phyloP scores from a whole-genome alignment of 2,113 vertebrate species.

The Tringa solitaria region DNA sequence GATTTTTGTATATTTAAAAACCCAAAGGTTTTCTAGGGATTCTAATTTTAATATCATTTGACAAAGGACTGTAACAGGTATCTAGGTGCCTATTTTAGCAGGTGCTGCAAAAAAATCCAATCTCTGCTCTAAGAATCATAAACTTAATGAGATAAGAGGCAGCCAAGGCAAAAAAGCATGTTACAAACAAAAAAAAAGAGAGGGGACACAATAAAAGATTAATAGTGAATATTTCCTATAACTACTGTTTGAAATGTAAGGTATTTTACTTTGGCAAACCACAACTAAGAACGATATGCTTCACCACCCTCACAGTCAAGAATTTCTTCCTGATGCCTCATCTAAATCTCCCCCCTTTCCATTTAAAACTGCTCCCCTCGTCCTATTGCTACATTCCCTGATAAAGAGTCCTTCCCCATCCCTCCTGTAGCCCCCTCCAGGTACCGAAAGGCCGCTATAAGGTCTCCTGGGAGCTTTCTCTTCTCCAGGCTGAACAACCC shows the following conservation, averaged over 20 bases:
- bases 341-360: no score
- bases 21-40: neutral
- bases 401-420: no score
- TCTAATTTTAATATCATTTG: neutral
- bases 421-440: no score
- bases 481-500: no score
- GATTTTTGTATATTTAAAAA: neutral
- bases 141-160: neutral
- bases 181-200: neutral
- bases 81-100: neutral
- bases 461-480: no score
- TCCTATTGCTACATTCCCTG: no score
- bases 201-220: neutral
- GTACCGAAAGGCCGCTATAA: no score
- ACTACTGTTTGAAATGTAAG: neutral
- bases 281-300: neutral
- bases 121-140: neutral
- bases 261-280: neutral
- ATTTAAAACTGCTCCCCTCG: no score
- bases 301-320: no score
- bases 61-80: neutral
- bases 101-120: neutral
- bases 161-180: neutral
- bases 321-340: no score
- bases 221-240: neutral